Conservation (phyloP, 2,113 vertebrate genomes). For the Malaclemys terrapin region DNA sequence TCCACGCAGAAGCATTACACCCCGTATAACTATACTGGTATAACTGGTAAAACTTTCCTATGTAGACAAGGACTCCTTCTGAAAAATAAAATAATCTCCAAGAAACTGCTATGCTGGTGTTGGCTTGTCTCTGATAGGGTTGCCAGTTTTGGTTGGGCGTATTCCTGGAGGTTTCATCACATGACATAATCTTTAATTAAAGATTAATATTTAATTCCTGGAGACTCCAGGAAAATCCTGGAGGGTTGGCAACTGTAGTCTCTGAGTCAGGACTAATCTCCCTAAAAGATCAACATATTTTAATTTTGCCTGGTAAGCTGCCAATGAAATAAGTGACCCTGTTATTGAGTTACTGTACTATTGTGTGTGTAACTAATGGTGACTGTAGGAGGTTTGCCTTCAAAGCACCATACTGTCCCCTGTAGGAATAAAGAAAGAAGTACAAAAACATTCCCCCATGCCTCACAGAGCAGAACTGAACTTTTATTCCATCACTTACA, state of each 20-base stretch:
- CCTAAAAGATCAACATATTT: neutral
- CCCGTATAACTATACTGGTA: rapidly evolving
- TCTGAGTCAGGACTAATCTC: neutral
- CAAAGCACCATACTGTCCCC: slow-evolving; percentile 66
- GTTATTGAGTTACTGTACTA: neutral
- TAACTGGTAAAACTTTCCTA: rapidly evolving
- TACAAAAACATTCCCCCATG: slow-evolving; percentile 63
- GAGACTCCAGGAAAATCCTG: too few relatives aligned
- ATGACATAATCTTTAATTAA: too few relatives aligned
- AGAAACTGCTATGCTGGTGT: neutral
- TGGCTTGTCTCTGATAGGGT: neutral
- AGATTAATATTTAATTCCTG: too few relatives aligned
- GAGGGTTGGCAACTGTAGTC: neutral
- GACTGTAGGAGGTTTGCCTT: neutral
- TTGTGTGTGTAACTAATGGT: neutral
- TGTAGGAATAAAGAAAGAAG: slow-evolving; percentile 49
- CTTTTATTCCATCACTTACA: neutral
- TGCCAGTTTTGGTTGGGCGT: too few relatives aligned
- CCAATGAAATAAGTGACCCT: neutral
- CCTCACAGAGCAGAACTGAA: neutral
- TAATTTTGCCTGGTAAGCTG: neutral
- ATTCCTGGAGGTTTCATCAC: too few relatives aligned
- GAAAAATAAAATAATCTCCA: neutral
- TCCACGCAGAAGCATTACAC: neutral
- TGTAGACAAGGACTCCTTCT: rapidly evolving